Base-by-base conservation (phyloP, 2,888 invertebrate genomes). In the Spicauda simplicius region DNA sequence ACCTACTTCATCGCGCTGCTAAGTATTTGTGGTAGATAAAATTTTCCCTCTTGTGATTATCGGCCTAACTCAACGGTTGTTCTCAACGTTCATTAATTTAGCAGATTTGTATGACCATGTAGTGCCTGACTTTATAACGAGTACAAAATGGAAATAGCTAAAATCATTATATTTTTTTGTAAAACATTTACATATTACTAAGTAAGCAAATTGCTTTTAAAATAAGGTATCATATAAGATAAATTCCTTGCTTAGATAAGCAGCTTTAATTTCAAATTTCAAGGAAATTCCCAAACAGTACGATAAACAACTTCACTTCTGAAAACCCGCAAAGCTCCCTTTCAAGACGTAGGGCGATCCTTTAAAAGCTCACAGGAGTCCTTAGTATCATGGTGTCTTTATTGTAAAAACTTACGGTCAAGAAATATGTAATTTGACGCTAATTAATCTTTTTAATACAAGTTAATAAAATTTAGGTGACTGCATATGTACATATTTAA, bases 251-350 rank as follows among this genome's bases (percentile, higher is more conserved):
- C 48, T 5, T 4, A 25, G 25, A 25, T 7, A 48, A 48, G 12
- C 12, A 10, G 7, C 14, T 41, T 41, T 25, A 25, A 25, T 25
- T 25, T 25, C 25, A 25, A 25, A 25, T 25, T 25, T 25, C 25
- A 25, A 5, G 25, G 48, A 53, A 53, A 53, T 53, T 53, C 7
- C 19, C 20, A 20, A 53, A 53, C 20, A 53, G 19, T 53, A n/a
- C 52, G 20, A 53, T 53, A 53, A 53, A 53, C 52, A 53, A 53
- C 52, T 20, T 50, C 52, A 53, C 20, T 53, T 12, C 52, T 7
- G 11, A 53, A 53, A 20, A 14, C 20, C 52, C 52, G 52, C 52
- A 53, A 53, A 53, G 53, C 53, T 53, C 20, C 53, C 53, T 53
- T 53, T 53, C 53, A 53, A 53, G 53, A 20, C 14, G 52, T 52